Conservation (phyloP, 2,797 vertebrate species). For the Eurystomus glaucurus region DNA sequence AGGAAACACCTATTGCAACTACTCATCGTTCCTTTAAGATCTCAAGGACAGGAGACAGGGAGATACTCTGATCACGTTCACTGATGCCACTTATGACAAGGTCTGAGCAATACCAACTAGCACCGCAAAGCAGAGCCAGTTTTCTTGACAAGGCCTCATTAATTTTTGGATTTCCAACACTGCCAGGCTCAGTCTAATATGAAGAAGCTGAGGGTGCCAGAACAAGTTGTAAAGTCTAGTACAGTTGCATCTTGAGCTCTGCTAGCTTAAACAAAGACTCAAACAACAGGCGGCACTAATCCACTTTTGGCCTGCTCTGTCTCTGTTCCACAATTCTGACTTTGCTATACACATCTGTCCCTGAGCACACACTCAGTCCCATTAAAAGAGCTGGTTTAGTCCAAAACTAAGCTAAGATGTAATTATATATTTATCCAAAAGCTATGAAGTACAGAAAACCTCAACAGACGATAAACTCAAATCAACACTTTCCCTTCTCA, state of each 20-base stretch:
- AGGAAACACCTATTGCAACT: background rate
- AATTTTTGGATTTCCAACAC: background rate
- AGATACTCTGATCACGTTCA: background rate
- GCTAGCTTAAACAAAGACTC: background rate
- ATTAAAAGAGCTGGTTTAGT: background rate
- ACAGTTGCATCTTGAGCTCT: background rate
- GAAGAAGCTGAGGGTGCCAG: background rate
- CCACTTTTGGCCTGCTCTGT: background rate
- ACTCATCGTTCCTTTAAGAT: background rate
- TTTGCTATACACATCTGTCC: background rate
- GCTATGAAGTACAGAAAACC: background rate
- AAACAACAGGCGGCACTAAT: background rate
- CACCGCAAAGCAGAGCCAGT: background rate
- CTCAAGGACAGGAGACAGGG: background rate
- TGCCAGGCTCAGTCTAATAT: fast-evolving
- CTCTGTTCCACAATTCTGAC: background rate
- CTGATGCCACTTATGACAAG: background rate
- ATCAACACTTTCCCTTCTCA: background rate
- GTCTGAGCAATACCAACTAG: background rate
- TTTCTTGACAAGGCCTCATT: background rate
- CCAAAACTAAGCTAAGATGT: background rate
- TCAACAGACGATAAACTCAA: background rate
- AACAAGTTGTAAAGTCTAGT: background rate
- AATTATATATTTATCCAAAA: background rate
- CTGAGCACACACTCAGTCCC: fast-evolving